These are phyloP conservation scores for Iguana delicatissima DNA, from an alignment of 2,797 vertebrate genomes.

Conservation along the genomic window DNA sequence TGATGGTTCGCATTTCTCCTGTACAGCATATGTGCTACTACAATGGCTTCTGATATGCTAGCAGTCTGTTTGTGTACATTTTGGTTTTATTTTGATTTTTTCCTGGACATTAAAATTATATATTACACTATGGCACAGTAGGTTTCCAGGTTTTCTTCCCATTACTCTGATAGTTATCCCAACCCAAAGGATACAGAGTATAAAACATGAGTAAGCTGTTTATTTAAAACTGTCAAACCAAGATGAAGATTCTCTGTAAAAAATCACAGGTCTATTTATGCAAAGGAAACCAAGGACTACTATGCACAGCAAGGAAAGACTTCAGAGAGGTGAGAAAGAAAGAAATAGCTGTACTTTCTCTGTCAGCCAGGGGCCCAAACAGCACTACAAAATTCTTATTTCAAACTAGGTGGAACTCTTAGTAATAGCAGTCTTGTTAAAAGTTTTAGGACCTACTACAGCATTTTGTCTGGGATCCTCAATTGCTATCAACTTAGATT, in stretches of 20 bases:
- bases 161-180: not conserved
- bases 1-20: constrained; percentile 23
- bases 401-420: not conserved
- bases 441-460: not conserved
- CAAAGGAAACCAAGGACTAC: not conserved
- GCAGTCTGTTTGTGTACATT: not conserved
- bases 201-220: not conserved
- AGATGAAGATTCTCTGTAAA: not conserved
- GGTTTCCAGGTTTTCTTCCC: not conserved
- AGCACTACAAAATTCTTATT: not conserved
- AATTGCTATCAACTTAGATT: not conserved
- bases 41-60: not conserved
- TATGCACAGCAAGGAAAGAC: not conserved
- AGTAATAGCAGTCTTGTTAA: not conserved
- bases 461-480: too few species aligned
- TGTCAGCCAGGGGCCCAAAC: not conserved
- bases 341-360: not conserved
- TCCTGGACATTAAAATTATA: not conserved
- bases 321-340: not conserved
- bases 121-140: not conserved
- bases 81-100: not conserved
- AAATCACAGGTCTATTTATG: not conserved
- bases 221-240: not conserved
- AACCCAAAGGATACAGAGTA: not conserved
- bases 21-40: not conserved